Percentiles rank a stretch among this genome's conserved stretches.
phyloP scores from a whole-genome alignment of 2,113 vertebrate genomes.

The Cyanoliseus patagonus region DNA sequence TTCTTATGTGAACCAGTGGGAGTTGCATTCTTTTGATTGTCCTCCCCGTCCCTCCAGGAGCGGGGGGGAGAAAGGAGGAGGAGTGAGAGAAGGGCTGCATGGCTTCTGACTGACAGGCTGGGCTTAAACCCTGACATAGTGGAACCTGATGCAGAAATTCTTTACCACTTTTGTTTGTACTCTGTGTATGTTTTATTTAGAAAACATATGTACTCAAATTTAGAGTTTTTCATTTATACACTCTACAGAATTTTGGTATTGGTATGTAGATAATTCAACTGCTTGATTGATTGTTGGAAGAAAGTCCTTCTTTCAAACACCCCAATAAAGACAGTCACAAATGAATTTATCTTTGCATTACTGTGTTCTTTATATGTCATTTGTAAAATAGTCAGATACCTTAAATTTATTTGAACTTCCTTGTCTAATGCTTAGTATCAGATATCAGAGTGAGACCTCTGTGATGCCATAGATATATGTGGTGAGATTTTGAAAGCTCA shows the following conservation, averaged over 20 bases:
- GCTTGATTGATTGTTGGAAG: background rate
- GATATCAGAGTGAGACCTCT: background rate
- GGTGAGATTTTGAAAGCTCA: background rate
- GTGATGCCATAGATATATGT: background rate
- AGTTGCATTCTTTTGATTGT: too few relatives aligned
- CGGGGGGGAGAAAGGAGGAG: too few relatives aligned
- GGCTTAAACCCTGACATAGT: background rate
- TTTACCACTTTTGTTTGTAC: background rate
- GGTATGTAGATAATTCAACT: background rate
- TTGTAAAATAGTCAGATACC: background rate
- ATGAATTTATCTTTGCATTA: background rate
- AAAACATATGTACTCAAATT: background rate
- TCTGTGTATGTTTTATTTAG: background rate
- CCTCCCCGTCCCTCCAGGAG: too few relatives aligned
- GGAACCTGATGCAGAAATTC: background rate
- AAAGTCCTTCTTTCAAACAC: background rate
- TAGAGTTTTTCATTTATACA: background rate
- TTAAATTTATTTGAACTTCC: background rate
- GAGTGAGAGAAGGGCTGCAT: too few relatives aligned
- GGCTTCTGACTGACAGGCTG: too few relatives aligned
- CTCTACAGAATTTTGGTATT: background rate
- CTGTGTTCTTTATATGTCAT: background rate
- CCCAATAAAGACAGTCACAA: accelerated
- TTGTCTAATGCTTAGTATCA: background rate
- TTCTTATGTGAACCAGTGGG: too few relatives aligned